These are phyloP conservation scores for Hyles vespertilio DNA, from an alignment of 1,140 invertebrate species.

Conservation along the genomic window DNA sequence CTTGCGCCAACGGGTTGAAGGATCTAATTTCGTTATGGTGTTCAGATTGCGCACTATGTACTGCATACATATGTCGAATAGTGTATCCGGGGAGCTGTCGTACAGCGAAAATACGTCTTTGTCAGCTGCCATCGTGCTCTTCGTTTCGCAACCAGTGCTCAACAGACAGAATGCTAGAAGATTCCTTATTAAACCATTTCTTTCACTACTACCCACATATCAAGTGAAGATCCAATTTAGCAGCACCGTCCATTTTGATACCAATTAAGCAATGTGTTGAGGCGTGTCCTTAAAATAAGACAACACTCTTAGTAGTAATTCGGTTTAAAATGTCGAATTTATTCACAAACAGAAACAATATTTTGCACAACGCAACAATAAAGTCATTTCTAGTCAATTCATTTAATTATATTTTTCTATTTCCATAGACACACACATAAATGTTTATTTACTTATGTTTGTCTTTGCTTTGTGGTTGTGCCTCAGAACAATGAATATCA, in stretches of 20 bases:
- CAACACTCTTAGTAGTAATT: constrained; percentile 3
- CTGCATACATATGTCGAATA: constrained; percentile 50
- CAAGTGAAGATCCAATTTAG: background rate
- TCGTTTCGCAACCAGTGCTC: constrained; percentile 21
- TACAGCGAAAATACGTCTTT: constrained; percentile 38
- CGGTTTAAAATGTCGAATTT: background rate
- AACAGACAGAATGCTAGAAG: constrained; percentile 16
- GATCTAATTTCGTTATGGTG: constrained; percentile 44
- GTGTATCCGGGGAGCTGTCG: constrained; percentile 44
- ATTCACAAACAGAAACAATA: constrained; percentile 16
- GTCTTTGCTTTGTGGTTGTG: no score
- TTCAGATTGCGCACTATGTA: constrained; percentile 51
- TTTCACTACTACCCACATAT: constrained; percentile 2
- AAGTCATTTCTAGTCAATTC: constrained; percentile 10
- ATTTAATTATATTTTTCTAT: background rate
- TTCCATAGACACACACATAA: no score
- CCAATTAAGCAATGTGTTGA: background rate
- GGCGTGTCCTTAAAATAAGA: background rate
- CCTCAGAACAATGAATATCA: no score
- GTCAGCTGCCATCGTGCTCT: constrained; percentile 40
- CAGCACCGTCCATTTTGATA: background rate
- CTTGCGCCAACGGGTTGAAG: constrained; percentile 36
- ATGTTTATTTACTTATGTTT: no score
- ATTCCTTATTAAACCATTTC: constrained; percentile 19
- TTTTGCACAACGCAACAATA: constrained; percentile 40